Percentiles rank a stretch among this genome's conserved stretches.
Evolutionary conservation across 2,797 vertebrate genomes (phyloP).

Genomic region (Nasua narica): DNA sequence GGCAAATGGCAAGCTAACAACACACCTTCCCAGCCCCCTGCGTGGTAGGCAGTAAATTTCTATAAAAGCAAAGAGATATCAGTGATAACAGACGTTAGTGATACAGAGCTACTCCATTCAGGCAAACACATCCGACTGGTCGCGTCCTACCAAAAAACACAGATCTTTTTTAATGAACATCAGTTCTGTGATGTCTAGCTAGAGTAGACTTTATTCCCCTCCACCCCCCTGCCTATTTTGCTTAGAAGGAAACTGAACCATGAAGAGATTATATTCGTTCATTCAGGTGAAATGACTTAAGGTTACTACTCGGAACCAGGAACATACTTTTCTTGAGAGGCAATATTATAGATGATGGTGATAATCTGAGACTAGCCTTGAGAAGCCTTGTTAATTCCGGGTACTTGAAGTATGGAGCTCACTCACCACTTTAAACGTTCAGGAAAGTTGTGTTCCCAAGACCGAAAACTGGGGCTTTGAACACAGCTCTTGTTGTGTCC

Average conservation of each 20-base stretch:
- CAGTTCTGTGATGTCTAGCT: neutral
- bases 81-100: neutral
- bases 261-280: neutral
- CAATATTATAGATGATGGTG: neutral
- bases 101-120: neutral
- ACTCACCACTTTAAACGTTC: neutral
- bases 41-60: neutral
- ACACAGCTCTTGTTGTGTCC: neutral
- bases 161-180: neutral
- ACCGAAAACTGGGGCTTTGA: neutral
- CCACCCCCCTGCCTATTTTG: neutral
- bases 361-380: neutral
- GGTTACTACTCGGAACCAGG: neutral
- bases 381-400: neutral
- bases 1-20: neutral
- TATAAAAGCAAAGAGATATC: neutral
- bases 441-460: neutral
- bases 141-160: neutral
- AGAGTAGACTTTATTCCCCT: neutral
- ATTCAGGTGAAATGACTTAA: neutral
- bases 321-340: neutral
- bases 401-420: neutral
- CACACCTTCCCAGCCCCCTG: neutral
- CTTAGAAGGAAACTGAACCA: neutral
- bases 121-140: neutral